Percentiles rank a stretch among this genome's conserved stretches.
Conservation (phyloP, 2,888 invertebrate species). For the Amphiduros pacificus region DNA sequence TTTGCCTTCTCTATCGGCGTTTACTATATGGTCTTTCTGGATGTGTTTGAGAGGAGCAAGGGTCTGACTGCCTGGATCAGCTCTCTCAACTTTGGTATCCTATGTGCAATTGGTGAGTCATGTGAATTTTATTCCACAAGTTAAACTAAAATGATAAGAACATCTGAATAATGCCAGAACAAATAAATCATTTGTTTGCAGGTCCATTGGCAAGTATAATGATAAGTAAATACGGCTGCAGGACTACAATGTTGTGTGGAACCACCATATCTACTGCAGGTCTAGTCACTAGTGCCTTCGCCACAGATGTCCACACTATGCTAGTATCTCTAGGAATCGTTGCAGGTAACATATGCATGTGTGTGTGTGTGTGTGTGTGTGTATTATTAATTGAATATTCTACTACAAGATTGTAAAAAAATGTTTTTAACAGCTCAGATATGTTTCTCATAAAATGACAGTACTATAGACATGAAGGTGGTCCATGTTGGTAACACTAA, state of each 20-base stretch:
- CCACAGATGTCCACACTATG: background rate
- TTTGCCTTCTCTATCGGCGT: constrained; percentile 72
- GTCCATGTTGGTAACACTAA: too few relatives aligned
- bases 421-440: too few relatives aligned
- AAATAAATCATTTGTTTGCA: too few relatives aligned
- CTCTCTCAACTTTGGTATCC: constrained; percentile 79
- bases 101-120: background rate
- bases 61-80: constrained; percentile 79
- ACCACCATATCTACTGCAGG: background rate
- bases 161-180: too few relatives aligned
- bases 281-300: constrained; percentile 8
- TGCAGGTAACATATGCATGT: too few relatives aligned
- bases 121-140: too few relatives aligned
- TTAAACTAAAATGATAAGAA: too few relatives aligned
- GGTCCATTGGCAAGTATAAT: constrained; percentile 9
- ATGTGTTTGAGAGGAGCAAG: constrained; percentile 72
- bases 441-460: too few relatives aligned
- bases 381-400: too few relatives aligned
- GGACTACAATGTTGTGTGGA: constrained; percentile 3
- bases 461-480: too few relatives aligned
- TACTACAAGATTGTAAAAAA: too few relatives aligned
- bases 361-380: too few relatives aligned
- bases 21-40: constrained; percentile 69
- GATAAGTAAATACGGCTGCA: constrained; percentile 5
- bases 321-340: constrained; percentile 8